Conservation (phyloP, 2,888 invertebrate genomes). For the Ethmia dodecea region DNA sequence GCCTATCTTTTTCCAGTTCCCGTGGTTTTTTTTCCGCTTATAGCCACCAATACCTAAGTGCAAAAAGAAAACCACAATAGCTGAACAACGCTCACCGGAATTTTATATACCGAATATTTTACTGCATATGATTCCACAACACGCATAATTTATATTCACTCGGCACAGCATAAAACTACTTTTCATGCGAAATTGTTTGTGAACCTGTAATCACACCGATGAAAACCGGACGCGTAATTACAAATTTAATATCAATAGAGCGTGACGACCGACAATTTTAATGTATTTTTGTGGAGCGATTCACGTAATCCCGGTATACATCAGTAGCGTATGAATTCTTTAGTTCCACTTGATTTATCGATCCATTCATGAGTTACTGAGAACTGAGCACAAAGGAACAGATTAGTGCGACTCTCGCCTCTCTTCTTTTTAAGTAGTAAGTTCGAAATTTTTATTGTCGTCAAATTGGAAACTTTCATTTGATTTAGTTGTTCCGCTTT, state of each 20-base stretch:
- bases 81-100: no score
- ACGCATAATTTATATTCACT: conserved; percentile 24
- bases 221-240: conserved; percentile 43
- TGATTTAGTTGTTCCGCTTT: neutral
- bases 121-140: no score
- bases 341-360: conserved; percentile 3
- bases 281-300: conserved; percentile 6
- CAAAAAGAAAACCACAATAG: no score
- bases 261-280: conserved; percentile 27
- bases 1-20: no score
- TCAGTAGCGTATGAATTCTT: neutral
- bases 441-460: no score
- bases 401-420: neutral
- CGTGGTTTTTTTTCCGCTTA: no score
- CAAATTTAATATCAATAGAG: conserved; percentile 51
- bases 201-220: conserved; percentile 27
- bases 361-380: conserved; percentile 1
- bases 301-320: neutral
- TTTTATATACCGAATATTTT: no score
- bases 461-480: neutral
- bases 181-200: conserved; percentile 30
- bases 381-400: neutral
- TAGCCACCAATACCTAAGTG: no score
- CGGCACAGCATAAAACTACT: conserved; percentile 30
- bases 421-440: neutral